Percentiles rank a stretch among this genome's conserved stretches.
Evolutionary conservation across 2,113 vertebrate species (phyloP).

Genomic region (Laticauda colubrina): DNA sequence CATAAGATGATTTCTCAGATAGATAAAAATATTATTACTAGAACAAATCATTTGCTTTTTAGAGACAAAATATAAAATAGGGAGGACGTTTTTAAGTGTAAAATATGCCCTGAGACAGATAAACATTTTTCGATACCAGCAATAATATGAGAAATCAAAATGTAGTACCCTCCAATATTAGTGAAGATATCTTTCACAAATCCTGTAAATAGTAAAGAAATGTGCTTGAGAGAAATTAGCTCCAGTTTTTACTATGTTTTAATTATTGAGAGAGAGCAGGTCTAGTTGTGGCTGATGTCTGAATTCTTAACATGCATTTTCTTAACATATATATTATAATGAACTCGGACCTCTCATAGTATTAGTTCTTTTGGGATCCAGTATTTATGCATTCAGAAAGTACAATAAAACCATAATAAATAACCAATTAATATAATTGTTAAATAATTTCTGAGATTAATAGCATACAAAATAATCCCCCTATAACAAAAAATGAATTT

Average conservation of each 20-base stretch:
- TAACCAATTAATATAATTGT: not conserved
- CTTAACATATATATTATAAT: not conserved
- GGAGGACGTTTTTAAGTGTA: not conserved
- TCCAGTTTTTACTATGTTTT: not conserved
- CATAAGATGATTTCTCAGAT: slow-evolving; percentile 6
- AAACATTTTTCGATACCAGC: not conserved
- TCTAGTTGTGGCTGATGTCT: not conserved
- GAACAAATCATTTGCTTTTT: not conserved
- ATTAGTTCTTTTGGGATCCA: not conserved
- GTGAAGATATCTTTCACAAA: not conserved
- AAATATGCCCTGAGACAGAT: not conserved
- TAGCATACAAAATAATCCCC: not conserved
- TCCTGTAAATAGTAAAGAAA: not conserved
- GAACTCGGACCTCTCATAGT: not conserved
- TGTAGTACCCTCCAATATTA: not conserved
- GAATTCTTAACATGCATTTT: not conserved
- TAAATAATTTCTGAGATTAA: not conserved
- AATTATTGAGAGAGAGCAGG: not conserved
- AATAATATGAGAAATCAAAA: not conserved
- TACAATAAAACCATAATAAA: not conserved
- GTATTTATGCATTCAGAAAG: not conserved
- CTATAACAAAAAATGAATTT: not conserved
- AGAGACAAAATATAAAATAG: slow-evolving; percentile 11
- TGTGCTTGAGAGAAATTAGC: not conserved
- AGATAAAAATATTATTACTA: slow-evolving; percentile 9